A percentile compares a stretch with the other conserved stretches of the same genome.
These are phyloP conservation scores for Agonopterix heracliana DNA, from an alignment of 2,888 invertebrate species.

Conservation along the genomic window DNA sequence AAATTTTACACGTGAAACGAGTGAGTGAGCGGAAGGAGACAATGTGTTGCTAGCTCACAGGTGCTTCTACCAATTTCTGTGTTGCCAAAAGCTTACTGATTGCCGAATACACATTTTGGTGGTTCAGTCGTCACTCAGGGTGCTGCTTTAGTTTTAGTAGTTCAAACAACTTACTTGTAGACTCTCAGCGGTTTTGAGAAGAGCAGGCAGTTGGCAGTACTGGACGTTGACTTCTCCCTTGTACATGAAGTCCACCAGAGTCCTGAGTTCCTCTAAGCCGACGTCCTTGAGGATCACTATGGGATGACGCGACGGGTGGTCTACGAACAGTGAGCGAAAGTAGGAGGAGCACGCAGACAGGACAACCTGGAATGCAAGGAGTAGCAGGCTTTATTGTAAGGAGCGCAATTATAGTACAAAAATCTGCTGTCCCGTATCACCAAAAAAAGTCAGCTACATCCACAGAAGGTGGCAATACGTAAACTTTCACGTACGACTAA, in stretches of 20 bases:
- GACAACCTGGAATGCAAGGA: slow-evolving; percentile 80
- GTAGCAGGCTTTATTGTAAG: neutral
- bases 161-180: slow-evolving; percentile 78
- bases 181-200: slow-evolving; percentile 94
- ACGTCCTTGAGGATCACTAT: slow-evolving; percentile 97
- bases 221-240: slow-evolving; percentile 97
- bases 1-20: too few relatives aligned
- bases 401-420: too few relatives aligned
- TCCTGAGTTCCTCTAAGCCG: slow-evolving; percentile 91
- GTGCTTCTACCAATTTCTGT: too few relatives aligned
- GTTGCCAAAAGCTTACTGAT: too few relatives aligned
- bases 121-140: too few relatives aligned
- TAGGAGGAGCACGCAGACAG: slow-evolving; percentile 96
- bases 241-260: slow-evolving; percentile 97
- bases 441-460: neutral
- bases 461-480: too few relatives aligned
- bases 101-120: too few relatives aligned
- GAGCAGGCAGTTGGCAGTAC: slow-evolving; percentile 93
- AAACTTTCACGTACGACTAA: too few relatives aligned
- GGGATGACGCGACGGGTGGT: slow-evolving; percentile 94
- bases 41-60: too few relatives aligned
- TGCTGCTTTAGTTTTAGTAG: too few relatives aligned
- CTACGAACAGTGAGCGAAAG: slow-evolving; percentile 94
- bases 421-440: neutral
- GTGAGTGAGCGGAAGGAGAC: too few relatives aligned